A percentile compares a stretch with the other conserved stretches of the same genome.
Evolutionary conservation across 1,140 invertebrate species (phyloP).

Genomic region (Zaprionus camerounensis): DNA sequence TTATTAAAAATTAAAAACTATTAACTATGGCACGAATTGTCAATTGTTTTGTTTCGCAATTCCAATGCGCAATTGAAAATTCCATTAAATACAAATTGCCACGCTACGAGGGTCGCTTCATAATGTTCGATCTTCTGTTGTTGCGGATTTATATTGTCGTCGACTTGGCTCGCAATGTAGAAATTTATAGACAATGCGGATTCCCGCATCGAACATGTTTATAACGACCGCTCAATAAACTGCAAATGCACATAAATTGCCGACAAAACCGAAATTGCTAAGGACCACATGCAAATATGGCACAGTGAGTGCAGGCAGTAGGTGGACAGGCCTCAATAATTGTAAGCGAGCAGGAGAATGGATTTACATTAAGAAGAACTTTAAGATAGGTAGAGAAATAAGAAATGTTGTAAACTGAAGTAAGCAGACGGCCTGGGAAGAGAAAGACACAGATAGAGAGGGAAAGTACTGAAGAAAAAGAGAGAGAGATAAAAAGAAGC

Average conservation of each 20-base stretch:
- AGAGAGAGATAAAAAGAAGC: not conserved
- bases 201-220: slow-evolving; percentile 50
- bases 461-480: not conserved
- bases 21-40: slow-evolving; percentile 36
- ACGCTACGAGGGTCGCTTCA: not conserved
- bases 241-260: slow-evolving; percentile 59
- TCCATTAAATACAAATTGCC: slow-evolving; percentile 29
- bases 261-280: slow-evolving; percentile 30
- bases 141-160: slow-evolving; percentile 26
- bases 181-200: slow-evolving; percentile 62
- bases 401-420: too few relatives aligned
- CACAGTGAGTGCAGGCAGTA: slow-evolving; percentile 45
- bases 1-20: slow-evolving; percentile 68
- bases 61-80: slow-evolving; percentile 33
- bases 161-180: slow-evolving; percentile 39
- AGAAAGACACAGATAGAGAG: not conserved
- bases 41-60: not conserved
- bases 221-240: slow-evolving; percentile 70
- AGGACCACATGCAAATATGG: slow-evolving; percentile 31
- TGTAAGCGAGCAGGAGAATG: not conserved
- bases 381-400: too few relatives aligned
- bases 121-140: slow-evolving; percentile 2
- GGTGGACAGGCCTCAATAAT: not conserved
- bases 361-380: not conserved
- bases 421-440: too few relatives aligned